phyloP scores from a whole-genome alignment of 1,140 invertebrate genomes.

The Andrena cerasifolii region DNA sequence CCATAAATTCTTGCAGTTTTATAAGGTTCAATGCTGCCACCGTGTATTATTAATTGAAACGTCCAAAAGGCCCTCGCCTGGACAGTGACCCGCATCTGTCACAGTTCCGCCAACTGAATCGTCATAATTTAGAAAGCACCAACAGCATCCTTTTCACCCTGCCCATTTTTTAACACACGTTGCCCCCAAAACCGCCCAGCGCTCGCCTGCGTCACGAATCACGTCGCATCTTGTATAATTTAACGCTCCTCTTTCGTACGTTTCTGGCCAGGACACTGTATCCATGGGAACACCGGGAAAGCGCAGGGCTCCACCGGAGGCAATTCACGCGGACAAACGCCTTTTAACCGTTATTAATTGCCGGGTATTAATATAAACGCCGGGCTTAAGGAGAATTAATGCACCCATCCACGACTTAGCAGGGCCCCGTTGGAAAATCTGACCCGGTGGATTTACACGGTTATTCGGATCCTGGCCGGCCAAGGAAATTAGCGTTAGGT shows the following conservation, averaged over 20 bases:
- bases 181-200: not conserved
- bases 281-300: slow-evolving; percentile 8
- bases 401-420: slow-evolving; percentile 64
- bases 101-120: no score
- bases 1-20: no score
- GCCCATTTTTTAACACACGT: no score
- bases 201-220: slow-evolving; percentile 2
- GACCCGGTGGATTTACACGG: slow-evolving; percentile 49
- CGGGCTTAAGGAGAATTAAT: slow-evolving; percentile 76
- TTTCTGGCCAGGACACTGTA: not conserved
- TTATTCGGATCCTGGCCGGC: slow-evolving; percentile 49
- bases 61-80: no score
- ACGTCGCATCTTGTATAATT: slow-evolving; percentile 65
- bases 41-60: no score
- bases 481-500: slow-evolving; percentile 60
- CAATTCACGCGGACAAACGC: slow-evolving; percentile 64
- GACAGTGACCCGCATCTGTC: no score
- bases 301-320: slow-evolving; percentile 19
- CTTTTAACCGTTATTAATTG: slow-evolving; percentile 78
- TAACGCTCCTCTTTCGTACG: slow-evolving; percentile 53
- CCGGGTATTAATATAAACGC: slow-evolving; percentile 76
- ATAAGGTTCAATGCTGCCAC: no score
- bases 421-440: slow-evolving; percentile 52
- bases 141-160: no score
- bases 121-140: no score